Evolutionary conservation across 2,888 invertebrate species (phyloP).

Genomic region (Pyralis farinalis): DNA sequence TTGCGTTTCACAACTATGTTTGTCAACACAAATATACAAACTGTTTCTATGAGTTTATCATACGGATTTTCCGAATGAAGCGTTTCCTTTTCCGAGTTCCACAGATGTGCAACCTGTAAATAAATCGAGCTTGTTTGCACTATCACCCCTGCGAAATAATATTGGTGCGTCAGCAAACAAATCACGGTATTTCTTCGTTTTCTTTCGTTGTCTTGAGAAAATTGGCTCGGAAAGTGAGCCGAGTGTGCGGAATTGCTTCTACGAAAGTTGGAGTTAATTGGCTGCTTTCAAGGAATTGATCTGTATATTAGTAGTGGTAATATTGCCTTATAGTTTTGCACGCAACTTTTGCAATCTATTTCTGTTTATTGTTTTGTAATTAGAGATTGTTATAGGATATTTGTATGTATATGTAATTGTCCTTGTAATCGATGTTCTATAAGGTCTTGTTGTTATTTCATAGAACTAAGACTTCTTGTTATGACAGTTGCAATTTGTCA

Average conservation of each 20-base stretch:
- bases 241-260: constrained; percentile 22
- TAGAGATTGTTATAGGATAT: background rate
- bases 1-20: no score
- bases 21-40: no score
- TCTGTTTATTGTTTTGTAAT: background rate
- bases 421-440: no score
- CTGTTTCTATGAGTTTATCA: no score
- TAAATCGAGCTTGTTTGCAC: constrained; percentile 26
- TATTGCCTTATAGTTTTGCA: background rate
- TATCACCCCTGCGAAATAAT: constrained; percentile 39
- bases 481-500: no score
- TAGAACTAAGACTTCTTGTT: no score
- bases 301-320: constrained; percentile 1
- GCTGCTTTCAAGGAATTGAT: constrained; percentile 21
- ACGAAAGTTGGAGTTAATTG: constrained; percentile 21
- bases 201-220: constrained; percentile 25
- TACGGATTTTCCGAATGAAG: no score
- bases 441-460: no score
- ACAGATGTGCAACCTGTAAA: background rate
- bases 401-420: background rate
- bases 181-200: constrained; percentile 18
- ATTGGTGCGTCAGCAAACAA: constrained; percentile 31
- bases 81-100: background rate
- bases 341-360: background rate
- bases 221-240: constrained; percentile 26